Base-by-base conservation (phyloP, 2,113 vertebrate genomes). In the Microcebus tavaratra region DNA sequence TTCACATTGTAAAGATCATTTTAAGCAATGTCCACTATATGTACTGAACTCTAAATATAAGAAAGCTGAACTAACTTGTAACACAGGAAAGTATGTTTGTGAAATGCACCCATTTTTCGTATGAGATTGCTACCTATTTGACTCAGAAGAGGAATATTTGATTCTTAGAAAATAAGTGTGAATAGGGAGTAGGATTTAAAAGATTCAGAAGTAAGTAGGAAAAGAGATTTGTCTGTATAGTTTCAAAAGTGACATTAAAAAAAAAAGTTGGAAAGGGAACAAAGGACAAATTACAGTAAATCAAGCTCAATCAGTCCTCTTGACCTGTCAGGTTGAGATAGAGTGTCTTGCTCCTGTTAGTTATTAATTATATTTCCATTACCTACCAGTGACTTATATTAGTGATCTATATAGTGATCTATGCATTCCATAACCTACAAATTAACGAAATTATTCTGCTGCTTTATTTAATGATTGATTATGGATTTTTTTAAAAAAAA, bases 191-290 rank as follows among this genome's bases (percentile, higher is more conserved):
- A 2, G 20, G 18, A 10, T 75, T 65, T 25, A 88, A 36, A 75
- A 83, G 3, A 55, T 15, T 61, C 12, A 11, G 4, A 29, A 59
- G 18, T 75, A 84, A 53, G 63, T 17, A 78, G 18, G 10, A 78
- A 57, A 75, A 84, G 13, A 7, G 9, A 20, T 31, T 76, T 23
- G 10, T 63, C 23, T 73, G 5, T 39, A 34, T 48, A 36, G 12
- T 96, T 88, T 98, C 90, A 86, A 97, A 98, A 88, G 63, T 84
- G 53, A 48, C 81, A 59, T 90, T 57, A 18, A 48, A 96, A 10
- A 55, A 70, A 25, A 92, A 70, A 29, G 11, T 12, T 9, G 4
- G 4, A 27, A 92, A 91, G 53, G 17, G 81, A 95, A 21, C 20
- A 92, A 61, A 90, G n/a, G 57, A 42, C 7, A 68, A 65, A n/a